Evolutionary conservation across 2,113 vertebrate genomes (phyloP).

Genomic region (Rattus rattus): DNA sequence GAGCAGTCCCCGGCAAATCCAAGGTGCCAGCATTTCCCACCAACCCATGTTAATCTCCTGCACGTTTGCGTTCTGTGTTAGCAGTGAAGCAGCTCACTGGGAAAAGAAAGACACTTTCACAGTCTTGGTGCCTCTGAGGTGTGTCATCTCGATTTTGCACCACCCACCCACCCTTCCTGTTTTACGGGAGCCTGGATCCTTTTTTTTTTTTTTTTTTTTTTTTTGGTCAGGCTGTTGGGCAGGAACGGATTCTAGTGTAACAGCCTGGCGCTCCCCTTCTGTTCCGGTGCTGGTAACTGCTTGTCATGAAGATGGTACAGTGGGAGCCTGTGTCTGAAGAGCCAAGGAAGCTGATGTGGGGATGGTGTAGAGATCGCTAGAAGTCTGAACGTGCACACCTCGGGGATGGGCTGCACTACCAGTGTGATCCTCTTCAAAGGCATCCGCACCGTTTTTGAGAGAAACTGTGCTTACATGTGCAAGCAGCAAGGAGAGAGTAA

Average conservation of each 20-base stretch:
- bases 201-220: slow-evolving; percentile 58
- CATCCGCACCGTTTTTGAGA: slow-evolving; percentile 94
- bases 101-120: slow-evolving; percentile 15
- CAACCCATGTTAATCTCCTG: slow-evolving; percentile 75
- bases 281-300: slow-evolving; percentile 76
- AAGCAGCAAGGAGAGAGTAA: slow-evolving; percentile 92
- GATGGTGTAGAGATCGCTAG: slow-evolving; percentile 83
- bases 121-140: slow-evolving; percentile 75
- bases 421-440: slow-evolving; percentile 95
- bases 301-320: slow-evolving; percentile 82
- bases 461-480: slow-evolving; percentile 97
- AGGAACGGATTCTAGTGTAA: slow-evolving; percentile 82
- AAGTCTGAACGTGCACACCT: slow-evolving; percentile 86
- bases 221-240: slow-evolving; percentile 80
- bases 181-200: slow-evolving; percentile 82
- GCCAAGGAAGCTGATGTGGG: slow-evolving; percentile 83
- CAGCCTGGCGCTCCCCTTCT: slow-evolving; percentile 82
- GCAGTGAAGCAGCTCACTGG: slow-evolving; percentile 56
- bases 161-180: slow-evolving; percentile 79
- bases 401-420: slow-evolving; percentile 97
- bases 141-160: slow-evolving; percentile 82
- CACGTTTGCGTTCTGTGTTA: slow-evolving; percentile 61
- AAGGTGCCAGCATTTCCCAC: slow-evolving; percentile 66
- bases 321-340: slow-evolving; percentile 80
- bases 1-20: slow-evolving; percentile 66